These are phyloP conservation scores for Sycobia sp. DNA, from an alignment of 1,140 invertebrate species.

Conservation along the genomic window DNA sequence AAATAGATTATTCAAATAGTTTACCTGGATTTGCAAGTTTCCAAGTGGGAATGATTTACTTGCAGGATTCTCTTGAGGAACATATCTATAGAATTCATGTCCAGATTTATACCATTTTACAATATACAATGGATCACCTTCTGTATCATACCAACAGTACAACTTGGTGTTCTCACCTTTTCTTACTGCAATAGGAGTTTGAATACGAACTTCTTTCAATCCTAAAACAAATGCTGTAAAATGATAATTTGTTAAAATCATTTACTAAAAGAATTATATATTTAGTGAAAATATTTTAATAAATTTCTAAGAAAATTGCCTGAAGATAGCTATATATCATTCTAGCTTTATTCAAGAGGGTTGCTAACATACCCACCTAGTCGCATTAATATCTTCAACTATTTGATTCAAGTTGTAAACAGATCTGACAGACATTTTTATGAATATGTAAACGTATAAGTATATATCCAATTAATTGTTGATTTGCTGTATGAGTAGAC, in stretches of 20 bases:
- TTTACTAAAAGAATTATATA: not conserved
- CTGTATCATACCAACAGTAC: slow-evolving; percentile 78
- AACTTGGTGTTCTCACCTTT: slow-evolving; percentile 72
- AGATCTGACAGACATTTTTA: too few relatives aligned
- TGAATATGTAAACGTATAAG: too few relatives aligned
- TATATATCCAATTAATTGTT: too few relatives aligned
- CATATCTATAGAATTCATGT: slow-evolving; percentile 69
- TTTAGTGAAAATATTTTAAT: not conserved
- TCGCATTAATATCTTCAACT: too few relatives aligned
- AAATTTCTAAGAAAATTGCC: not conserved
- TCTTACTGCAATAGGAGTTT: slow-evolving; percentile 71
- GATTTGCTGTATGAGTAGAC: too few relatives aligned
- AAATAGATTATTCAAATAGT: too few relatives aligned
- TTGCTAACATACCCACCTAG: too few relatives aligned
- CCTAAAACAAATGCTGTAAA: slow-evolving; percentile 58
- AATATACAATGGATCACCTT: slow-evolving; percentile 76
- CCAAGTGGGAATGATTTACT: slow-evolving; percentile 63
- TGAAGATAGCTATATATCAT: too few relatives aligned
- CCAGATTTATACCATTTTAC: slow-evolving; percentile 84
- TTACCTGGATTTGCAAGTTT: slow-evolving; percentile 65
- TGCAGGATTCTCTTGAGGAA: slow-evolving; percentile 61
- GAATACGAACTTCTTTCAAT: slow-evolving; percentile 68
- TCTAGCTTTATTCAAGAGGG: too few relatives aligned
- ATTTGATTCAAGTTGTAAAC: too few relatives aligned
- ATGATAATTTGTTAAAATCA: too few relatives aligned